These are phyloP conservation scores for Lagopus muta DNA, from an alignment of 2,113 vertebrate genomes.

Conservation along the genomic window DNA sequence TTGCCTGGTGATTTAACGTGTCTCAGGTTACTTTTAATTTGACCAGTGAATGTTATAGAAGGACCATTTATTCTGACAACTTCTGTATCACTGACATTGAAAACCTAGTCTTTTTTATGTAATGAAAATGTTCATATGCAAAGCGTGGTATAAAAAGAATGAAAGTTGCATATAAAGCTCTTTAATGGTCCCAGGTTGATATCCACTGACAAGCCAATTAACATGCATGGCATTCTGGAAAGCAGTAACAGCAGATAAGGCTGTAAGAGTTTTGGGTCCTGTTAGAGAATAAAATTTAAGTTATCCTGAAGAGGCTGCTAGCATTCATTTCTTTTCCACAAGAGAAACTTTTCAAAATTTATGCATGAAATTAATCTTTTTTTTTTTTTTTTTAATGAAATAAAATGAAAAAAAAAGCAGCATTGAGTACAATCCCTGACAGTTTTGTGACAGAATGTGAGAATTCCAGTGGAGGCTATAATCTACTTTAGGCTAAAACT, in stretches of 20 bases:
- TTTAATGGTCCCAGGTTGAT: neutral
- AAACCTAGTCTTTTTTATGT: neutral
- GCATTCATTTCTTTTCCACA: neutral
- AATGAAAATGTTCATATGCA: neutral
- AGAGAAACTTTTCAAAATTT: constrained; percentile 5
- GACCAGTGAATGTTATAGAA: neutral
- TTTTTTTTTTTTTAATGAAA: neutral
- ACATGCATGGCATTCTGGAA: neutral
- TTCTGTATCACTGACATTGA: neutral
- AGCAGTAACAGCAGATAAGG: neutral
- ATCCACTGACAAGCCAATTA: neutral
- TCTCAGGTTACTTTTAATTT: neutral
- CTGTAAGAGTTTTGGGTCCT: neutral
- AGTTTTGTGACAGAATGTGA: neutral
- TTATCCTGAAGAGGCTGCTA: neutral
- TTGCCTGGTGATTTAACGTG: neutral
- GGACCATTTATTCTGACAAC: neutral
- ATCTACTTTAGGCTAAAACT: constrained; percentile 8
- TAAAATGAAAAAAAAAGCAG: neutral
- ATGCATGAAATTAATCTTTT: constrained; percentile 24
- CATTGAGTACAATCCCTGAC: neutral
- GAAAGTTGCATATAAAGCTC: neutral
- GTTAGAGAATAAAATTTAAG: neutral
- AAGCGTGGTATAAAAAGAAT: neutral
- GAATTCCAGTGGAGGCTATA: neutral